phyloP scores from a whole-genome alignment of 2,888 invertebrate genomes.

The Drosophila emarginata region DNA sequence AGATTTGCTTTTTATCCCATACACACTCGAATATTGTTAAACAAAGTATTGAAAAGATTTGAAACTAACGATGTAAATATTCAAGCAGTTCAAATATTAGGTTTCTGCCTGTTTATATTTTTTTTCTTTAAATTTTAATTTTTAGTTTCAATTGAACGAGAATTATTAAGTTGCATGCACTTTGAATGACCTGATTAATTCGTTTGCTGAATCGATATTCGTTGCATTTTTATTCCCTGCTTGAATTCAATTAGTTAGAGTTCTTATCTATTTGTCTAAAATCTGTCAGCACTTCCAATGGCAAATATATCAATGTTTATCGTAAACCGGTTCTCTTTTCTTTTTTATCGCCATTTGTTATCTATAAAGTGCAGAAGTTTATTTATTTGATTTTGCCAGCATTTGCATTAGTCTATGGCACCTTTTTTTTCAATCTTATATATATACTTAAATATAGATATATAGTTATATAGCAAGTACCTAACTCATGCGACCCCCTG shows the following conservation, averaged over 20 bases:
- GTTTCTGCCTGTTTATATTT: no score
- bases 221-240: not conserved
- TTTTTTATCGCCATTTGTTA: conserved; percentile 1
- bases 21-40: no score
- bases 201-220: not conserved
- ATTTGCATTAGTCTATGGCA: conserved; percentile 1
- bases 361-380: conserved; percentile 1
- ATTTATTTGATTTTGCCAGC: conserved; percentile 2
- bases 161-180: no score
- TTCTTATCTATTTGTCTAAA: conserved; percentile 4
- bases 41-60: no score
- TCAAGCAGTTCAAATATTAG: no score
- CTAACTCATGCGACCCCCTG: conserved; percentile 42
- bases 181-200: not conserved
- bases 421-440: conserved; percentile 14
- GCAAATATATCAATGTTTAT: not conserved
- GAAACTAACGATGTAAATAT: no score
- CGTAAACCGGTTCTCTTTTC: not conserved
- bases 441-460: conserved; percentile 20
- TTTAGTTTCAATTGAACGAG: no score
- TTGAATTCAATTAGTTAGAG: conserved; percentile 4
- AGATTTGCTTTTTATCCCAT: no score
- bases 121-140: no score
- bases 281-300: not conserved
- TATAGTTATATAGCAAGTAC: conserved; percentile 53